Percentiles rank a stretch among this genome's conserved stretches.
Evolutionary conservation across 1,140 invertebrate species (phyloP).

Genomic region (Drosophila sp.): DNA sequence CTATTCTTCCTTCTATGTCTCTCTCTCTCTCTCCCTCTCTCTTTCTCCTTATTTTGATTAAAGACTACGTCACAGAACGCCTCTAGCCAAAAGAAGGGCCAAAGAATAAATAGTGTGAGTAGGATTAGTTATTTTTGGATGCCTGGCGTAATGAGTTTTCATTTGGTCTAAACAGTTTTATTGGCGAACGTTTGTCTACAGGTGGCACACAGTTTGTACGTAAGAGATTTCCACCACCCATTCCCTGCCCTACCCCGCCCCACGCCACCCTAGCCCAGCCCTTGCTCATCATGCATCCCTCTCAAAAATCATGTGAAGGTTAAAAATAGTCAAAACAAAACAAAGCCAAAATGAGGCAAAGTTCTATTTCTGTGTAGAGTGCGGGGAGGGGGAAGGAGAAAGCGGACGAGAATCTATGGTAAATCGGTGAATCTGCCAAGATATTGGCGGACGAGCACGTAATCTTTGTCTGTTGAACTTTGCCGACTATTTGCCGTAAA

Average conservation of each 20-base stretch:
- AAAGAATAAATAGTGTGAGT: constrained; percentile 44
- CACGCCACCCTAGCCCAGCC: background rate
- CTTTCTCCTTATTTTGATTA: constrained; percentile 39
- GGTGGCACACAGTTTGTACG: constrained; percentile 49
- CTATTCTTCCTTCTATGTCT: no score
- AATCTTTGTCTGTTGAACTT: constrained; percentile 69
- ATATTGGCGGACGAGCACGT: constrained; percentile 56
- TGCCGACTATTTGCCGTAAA: constrained; percentile 57
- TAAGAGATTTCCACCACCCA: constrained; percentile 14
- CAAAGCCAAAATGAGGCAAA: constrained; percentile 76
- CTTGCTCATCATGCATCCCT: background rate
- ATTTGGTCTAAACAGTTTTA: constrained; percentile 46
- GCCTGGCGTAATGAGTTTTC: constrained; percentile 69
- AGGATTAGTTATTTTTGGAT: constrained; percentile 61
- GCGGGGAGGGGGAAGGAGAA: constrained; percentile 29
- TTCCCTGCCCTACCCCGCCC: background rate
- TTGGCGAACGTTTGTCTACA: constrained; percentile 59
- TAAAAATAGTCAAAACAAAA: constrained; percentile 71
- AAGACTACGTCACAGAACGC: constrained; percentile 42
- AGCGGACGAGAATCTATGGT: constrained; percentile 28
- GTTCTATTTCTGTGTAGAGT: constrained; percentile 63
- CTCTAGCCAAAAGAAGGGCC: constrained; percentile 34
- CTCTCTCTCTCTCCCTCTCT: constrained; percentile 15
- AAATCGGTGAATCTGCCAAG: constrained; percentile 28
- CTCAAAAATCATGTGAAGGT: constrained; percentile 57